Conservation (phyloP, 2,113 vertebrate species). For the Symphodus melops region DNA sequence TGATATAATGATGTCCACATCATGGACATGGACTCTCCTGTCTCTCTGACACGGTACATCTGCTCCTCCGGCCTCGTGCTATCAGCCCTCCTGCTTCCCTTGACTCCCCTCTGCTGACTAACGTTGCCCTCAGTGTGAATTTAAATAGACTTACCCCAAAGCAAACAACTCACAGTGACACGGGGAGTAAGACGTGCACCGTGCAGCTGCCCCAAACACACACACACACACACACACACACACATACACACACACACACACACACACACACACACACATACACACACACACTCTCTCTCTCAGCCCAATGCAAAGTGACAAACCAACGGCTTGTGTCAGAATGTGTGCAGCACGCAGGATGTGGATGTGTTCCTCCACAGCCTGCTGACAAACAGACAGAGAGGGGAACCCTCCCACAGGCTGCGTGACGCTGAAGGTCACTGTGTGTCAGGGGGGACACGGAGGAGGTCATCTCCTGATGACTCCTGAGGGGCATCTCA, state of each 20-base stretch:
- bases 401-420: neutral
- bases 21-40: too few relatives aligned
- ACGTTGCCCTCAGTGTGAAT: constrained; percentile 73
- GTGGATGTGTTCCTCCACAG: constrained; percentile 20
- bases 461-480: neutral
- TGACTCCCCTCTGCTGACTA: constrained; percentile 66
- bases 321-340: constrained; percentile 64
- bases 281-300: constrained; percentile 10
- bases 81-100: constrained; percentile 23
- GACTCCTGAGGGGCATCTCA: neutral
- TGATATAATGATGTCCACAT: neutral
- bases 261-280: constrained; percentile 15
- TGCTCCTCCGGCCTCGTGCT: neutral
- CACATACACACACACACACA: constrained; percentile 20
- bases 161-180: constrained; percentile 65
- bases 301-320: constrained; percentile 61
- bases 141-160: constrained; percentile 77
- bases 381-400: constrained; percentile 15
- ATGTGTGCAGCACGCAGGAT: constrained; percentile 35
- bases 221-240: constrained; percentile 14
- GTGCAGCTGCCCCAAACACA: constrained; percentile 21
- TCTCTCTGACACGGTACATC: constrained; percentile 10
- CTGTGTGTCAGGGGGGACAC: neutral
- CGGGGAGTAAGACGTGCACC: constrained; percentile 43
- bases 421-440: constrained; percentile 14